Evolutionary conservation across 2,113 vertebrate genomes (phyloP).

Genomic region (Zosterops lateralis): DNA sequence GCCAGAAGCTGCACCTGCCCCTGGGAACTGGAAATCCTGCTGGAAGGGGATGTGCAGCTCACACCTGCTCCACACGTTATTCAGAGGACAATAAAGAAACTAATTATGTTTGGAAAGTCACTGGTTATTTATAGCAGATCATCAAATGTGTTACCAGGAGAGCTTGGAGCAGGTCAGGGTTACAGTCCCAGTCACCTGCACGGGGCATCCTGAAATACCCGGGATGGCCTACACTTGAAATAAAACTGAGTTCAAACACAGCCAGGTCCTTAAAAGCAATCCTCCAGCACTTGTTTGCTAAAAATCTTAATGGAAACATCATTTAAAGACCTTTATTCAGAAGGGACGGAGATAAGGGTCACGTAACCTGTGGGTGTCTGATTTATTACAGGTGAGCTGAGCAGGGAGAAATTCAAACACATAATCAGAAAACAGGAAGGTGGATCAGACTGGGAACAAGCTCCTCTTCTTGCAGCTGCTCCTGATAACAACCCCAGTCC

Average conservation of each 20-base stretch:
- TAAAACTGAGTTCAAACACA: neutral
- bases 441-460: neutral
- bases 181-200: neutral
- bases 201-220: neutral
- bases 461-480: neutral
- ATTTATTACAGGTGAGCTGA: neutral
- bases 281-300: neutral
- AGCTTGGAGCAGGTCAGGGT: neutral
- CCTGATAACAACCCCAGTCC: neutral
- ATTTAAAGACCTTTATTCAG: neutral
- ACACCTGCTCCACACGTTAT: neutral
- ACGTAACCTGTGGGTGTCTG: neutral
- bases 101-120: neutral
- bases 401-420: neutral
- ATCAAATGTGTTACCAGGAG: neutral
- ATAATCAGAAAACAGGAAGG: neutral
- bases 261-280: neutral
- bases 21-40: neutral
- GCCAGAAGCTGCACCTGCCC: neutral
- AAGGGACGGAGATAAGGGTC: neutral
- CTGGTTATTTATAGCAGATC: neutral
- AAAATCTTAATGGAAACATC: neutral
- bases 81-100: neutral
- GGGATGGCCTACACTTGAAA: neutral
- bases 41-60: neutral